A percentile compares a stretch with the other conserved stretches of the same genome.
phyloP scores from a whole-genome alignment of 2,888 invertebrate species.

The Blera fallax region DNA sequence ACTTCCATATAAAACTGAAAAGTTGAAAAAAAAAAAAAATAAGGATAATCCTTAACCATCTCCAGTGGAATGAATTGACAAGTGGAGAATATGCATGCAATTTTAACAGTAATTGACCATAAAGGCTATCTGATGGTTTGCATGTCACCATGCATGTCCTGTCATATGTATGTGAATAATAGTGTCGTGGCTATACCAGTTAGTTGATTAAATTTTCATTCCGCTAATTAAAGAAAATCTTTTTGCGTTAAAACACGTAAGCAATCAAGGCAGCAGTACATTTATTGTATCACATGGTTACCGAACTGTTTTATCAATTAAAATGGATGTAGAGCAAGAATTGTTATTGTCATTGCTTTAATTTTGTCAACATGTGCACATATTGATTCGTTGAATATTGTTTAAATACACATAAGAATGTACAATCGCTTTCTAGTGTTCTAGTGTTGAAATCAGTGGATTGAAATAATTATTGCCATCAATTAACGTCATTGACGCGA shows the following conservation, averaged over 20 bases:
- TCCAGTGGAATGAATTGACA: not conserved
- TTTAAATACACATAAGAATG: no score
- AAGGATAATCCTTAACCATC: not conserved
- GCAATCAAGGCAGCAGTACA: not conserved
- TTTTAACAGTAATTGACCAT: constrained; percentile 10
- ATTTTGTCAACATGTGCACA: not conserved
- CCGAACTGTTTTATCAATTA: constrained; percentile 35
- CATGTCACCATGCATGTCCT: constrained; percentile 31
- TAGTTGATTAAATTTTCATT: constrained; percentile 14
- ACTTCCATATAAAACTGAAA: constrained; percentile 1
- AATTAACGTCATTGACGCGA: not conserved
- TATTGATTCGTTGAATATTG: not conserved
- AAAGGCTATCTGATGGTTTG: constrained; percentile 26
- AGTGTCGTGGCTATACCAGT: not conserved
- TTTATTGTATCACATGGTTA: constrained; percentile 15
- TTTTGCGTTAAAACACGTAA: not conserved
- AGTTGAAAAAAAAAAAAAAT: not conserved
- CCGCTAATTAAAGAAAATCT: constrained; percentile 20
- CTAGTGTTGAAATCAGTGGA: no score
- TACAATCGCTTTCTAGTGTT: no score
- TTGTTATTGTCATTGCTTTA: not conserved
- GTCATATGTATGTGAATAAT: not conserved
- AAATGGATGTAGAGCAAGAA: not conserved
- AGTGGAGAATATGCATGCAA: not conserved
- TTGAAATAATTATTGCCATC: no score